Conservation (phyloP, 2,113 vertebrate genomes). For the Chionis minor region DNA sequence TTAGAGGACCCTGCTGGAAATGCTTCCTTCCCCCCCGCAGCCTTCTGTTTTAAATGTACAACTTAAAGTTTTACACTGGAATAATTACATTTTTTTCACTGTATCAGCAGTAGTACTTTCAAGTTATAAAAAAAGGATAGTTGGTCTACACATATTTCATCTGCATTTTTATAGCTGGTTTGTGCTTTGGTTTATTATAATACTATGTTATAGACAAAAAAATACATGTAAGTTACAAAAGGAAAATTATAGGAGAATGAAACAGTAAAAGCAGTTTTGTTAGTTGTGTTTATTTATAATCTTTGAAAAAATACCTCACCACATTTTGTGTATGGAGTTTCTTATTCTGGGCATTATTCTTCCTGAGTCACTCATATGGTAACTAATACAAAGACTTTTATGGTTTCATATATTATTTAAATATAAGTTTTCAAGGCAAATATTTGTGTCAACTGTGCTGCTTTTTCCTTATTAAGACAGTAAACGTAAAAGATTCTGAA, state of each 20-base stretch:
- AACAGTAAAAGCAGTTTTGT: neutral
- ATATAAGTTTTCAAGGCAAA: neutral
- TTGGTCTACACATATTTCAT: neutral
- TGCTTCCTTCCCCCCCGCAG: accelerated
- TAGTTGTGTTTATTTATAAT: neutral
- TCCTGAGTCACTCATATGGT: neutral
- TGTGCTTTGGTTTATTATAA: neutral
- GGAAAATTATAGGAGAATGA: neutral
- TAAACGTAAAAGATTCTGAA: neutral
- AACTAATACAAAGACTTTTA: neutral
- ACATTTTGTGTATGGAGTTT: neutral
- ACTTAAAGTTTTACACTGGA: neutral
- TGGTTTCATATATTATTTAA: neutral
- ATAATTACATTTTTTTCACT: neutral
- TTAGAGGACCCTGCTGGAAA: neutral
- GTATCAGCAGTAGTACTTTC: neutral
- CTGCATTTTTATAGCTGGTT: neutral
- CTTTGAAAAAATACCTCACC: neutral
- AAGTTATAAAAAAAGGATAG: neutral
- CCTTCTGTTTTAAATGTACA: neutral
- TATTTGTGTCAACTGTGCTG: neutral
- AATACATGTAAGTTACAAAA: neutral
- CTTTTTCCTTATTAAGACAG: neutral
- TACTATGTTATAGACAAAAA: neutral
- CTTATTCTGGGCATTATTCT: neutral